These are phyloP conservation scores for Parthenolecanium corni DNA, from an alignment of 2,888 invertebrate species.

Conservation along the genomic window DNA sequence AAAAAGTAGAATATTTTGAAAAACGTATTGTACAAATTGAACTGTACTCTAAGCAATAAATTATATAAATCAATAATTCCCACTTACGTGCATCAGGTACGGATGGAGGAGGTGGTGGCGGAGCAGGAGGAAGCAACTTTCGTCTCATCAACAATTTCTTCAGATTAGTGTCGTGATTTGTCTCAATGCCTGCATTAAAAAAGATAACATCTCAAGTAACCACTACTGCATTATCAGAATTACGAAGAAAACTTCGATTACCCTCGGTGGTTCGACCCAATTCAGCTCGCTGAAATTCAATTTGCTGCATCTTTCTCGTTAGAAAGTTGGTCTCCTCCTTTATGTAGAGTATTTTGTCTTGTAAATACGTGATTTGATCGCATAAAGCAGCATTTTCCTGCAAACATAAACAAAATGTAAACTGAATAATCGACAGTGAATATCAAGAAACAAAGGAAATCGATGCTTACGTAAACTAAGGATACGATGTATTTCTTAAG, in stretches of 20 bases:
- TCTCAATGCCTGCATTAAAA: too few species aligned
- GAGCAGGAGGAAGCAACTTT: too few species aligned
- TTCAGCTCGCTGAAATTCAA: constrained; percentile 47
- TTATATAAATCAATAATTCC: too few species aligned
- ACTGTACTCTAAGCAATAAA: too few species aligned
- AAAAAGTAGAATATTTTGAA: too few species aligned
- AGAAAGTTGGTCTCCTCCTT: constrained; percentile 75
- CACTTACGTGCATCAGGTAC: too few species aligned
- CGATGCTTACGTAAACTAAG: constrained; percentile 51
- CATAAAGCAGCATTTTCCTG: constrained; percentile 76
- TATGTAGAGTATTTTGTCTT: constrained; percentile 64
- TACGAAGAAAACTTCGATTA: neutral
- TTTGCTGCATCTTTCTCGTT: constrained; percentile 60
- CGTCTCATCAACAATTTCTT: too few species aligned
- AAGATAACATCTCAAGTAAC: too few species aligned
- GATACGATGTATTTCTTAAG: constrained; percentile 53
- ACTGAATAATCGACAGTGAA: neutral
- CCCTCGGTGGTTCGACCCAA: constrained; percentile 32
- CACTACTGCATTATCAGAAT: too few species aligned
- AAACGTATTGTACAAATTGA: too few species aligned
- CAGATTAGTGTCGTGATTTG: too few species aligned
- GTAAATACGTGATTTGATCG: constrained; percentile 75
- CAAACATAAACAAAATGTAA: constrained; percentile 31
- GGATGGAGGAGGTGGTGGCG: too few species aligned
- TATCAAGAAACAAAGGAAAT: neutral